phyloP scores from a whole-genome alignment of 2,113 vertebrate genomes.

The Hippocampus guttulatus region DNA sequence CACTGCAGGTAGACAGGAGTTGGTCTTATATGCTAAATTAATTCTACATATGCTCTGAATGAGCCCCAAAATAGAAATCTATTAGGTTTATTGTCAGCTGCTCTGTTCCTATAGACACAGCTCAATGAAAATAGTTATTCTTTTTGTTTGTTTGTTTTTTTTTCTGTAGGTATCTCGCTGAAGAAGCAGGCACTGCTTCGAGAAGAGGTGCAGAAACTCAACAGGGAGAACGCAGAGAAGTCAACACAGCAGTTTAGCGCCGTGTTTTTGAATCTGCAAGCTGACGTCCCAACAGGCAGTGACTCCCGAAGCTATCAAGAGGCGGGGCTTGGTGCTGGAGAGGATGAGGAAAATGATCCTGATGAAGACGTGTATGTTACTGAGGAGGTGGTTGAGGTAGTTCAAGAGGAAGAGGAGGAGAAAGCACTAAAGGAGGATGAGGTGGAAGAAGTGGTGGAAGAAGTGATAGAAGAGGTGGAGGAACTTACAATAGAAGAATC shows the following conservation, averaged over 20 bases:
- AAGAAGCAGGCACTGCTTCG: constrained; percentile 70
- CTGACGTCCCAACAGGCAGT: constrained; percentile 20
- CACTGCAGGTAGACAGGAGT: constrained; percentile 72
- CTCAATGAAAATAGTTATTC: not conserved
- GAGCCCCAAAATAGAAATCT: not conserved
- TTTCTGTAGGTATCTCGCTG: constrained; percentile 70
- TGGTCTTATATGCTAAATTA: not conserved
- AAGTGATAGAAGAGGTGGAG: constrained; percentile 18
- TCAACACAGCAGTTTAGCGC: constrained; percentile 39
- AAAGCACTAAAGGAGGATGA: constrained; percentile 12
- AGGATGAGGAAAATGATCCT: constrained; percentile 12
- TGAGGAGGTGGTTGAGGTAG: constrained; percentile 26
- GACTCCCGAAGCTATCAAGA: constrained; percentile 25
- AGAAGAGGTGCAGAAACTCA: constrained; percentile 80
- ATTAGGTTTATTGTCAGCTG: not conserved
- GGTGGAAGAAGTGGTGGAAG: constrained; percentile 11
- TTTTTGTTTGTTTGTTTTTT: constrained; percentile 10
- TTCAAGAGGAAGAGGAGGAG: constrained; percentile 16
- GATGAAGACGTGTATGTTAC: constrained; percentile 7
- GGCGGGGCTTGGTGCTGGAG: constrained; percentile 19
- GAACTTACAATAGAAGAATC: constrained; percentile 1
- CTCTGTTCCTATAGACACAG: not conserved
- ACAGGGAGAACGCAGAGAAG: constrained; percentile 78
- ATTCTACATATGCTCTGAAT: too few species aligned
- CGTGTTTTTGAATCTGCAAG: constrained; percentile 35